Conservation (phyloP, 1,140 invertebrate species). For the Semibalanus balanoides region DNA sequence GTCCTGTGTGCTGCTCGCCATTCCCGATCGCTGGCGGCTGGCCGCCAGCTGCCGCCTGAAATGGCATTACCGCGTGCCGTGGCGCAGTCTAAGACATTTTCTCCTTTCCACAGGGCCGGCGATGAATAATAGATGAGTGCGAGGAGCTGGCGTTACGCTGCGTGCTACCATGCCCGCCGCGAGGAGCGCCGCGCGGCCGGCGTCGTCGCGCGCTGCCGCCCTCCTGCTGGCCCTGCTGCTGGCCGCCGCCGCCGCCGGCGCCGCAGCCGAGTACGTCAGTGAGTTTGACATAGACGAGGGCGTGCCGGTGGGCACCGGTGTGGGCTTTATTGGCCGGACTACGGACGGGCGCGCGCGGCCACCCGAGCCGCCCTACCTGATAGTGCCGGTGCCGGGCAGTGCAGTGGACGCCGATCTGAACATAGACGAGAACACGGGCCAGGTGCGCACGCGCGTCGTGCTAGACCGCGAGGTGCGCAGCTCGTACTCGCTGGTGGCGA, state of each 20-base stretch:
- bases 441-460: slow-evolving; percentile 67
- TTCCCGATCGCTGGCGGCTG: neutral
- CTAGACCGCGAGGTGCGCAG: slow-evolving; percentile 77
- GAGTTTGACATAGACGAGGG: slow-evolving; percentile 75
- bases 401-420: slow-evolving; percentile 71
- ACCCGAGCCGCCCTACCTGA: slow-evolving; percentile 54
- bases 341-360: slow-evolving; percentile 42
- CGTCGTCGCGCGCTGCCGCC: neutral
- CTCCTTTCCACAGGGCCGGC: slow-evolving; percentile 1
- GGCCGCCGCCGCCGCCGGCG: slow-evolving; percentile 11
- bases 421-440: slow-evolving; percentile 76
- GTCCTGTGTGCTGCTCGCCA: too few relatives aligned
- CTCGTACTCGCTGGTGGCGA: slow-evolving; percentile 75
- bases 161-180: neutral
- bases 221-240: slow-evolving; percentile 11
- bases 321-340: slow-evolving; percentile 58
- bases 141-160: neutral
- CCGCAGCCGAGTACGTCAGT: slow-evolving; percentile 35
- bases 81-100: neutral
- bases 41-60: neutral
- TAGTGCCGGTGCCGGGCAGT: slow-evolving; percentile 69
- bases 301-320: slow-evolving; percentile 63
- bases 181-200: too few relatives aligned
- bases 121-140: slow-evolving; percentile 7
- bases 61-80: neutral